Base-by-base conservation (phyloP, 2,113 vertebrate genomes). In the Thamnophis sirtalis region DNA sequence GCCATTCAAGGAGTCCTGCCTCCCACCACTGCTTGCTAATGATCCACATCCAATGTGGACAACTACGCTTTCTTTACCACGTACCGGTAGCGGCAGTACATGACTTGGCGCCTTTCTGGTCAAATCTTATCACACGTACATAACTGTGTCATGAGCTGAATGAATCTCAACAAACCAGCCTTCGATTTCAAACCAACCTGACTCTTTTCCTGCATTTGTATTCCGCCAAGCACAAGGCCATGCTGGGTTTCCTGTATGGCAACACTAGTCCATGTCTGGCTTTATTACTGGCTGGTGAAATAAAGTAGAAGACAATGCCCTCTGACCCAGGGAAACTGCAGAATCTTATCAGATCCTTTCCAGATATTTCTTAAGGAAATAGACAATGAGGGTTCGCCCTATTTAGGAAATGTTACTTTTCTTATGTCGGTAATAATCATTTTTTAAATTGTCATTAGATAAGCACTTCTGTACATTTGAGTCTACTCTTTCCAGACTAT, bases 301-400 rank as follows among this genome's bases (percentile, higher is more conserved):
- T 94, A 96, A 95, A 96, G 95, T 94, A 95, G 96, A 96, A 96
- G 97, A 97, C 97, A 95, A 92, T 96, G 96, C 97, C 97, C 97
- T 97, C 90, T 98, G 97, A 98, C 97, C 97, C 86, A 73, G 92
- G 94, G 86, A 94, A 97, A 95, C 92, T 92, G 94, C 95, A 95
- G 95, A 95, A 95, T 96, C 97, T 98, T 98, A 98, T 98, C 98
- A 97, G 97, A 97, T 98, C 96, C 97, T 97, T 93, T 95, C 95
- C 97, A 98, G 97, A 97, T 96, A 97, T 95, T 95, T 95, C 93
- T 95, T 94, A 96, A 97, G 98, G 97, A 98, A 98, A 96, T 92
- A 90, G 93, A 96, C 93, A 93, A 93, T 92, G 96, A 97, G 95
- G 93, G 94, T 91, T 93, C 87, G 91, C 92, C 95, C 90, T 95